These are phyloP conservation scores for Peromyscus aztecus DNA, from an alignment of 2,797 vertebrate genomes.

Conservation along the genomic window DNA sequence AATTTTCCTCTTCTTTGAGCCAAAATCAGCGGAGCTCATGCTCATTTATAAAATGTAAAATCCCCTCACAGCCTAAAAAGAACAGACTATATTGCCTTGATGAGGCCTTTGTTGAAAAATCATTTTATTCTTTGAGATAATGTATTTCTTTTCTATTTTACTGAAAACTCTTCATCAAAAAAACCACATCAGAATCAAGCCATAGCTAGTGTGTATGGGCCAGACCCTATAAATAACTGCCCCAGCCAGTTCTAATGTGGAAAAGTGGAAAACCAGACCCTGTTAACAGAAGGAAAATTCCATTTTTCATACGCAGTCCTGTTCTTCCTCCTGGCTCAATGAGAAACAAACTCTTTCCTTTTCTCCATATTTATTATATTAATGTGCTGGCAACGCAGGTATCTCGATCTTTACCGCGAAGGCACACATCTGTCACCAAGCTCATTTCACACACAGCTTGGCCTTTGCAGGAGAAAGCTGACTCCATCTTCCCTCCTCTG, in stretches of 20 bases:
- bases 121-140: slow-evolving; percentile 64
- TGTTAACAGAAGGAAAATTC: slow-evolving; percentile 75
- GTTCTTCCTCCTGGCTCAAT: slow-evolving; percentile 28
- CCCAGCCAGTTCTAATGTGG: slow-evolving; percentile 69
- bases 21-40: slow-evolving; percentile 57
- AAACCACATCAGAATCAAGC: slow-evolving; percentile 60
- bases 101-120: slow-evolving; percentile 57
- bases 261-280: slow-evolving; percentile 75
- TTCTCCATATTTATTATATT: slow-evolving; percentile 63
- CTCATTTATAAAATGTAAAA: slow-evolving; percentile 70
- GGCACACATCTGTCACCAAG: slow-evolving; percentile 23
- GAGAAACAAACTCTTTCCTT: slow-evolving; percentile 57
- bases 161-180: slow-evolving; percentile 67
- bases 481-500: neutral
- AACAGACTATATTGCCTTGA: slow-evolving; percentile 46
- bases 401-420: slow-evolving; percentile 32
- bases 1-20: slow-evolving; percentile 69
- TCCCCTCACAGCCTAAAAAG: slow-evolving; percentile 24
- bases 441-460: slow-evolving; percentile 38
- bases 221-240: slow-evolving; percentile 65
- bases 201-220: slow-evolving; percentile 27
- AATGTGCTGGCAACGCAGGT: neutral
- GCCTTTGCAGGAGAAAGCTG: slow-evolving; percentile 50
- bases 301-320: slow-evolving; percentile 65
- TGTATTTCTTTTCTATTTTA: slow-evolving; percentile 47